Percentiles rank a stretch among this genome's conserved stretches.
Evolutionary conservation across 2,797 vertebrate genomes (phyloP).

Genomic region (Typhlichthys subterraneus): DNA sequence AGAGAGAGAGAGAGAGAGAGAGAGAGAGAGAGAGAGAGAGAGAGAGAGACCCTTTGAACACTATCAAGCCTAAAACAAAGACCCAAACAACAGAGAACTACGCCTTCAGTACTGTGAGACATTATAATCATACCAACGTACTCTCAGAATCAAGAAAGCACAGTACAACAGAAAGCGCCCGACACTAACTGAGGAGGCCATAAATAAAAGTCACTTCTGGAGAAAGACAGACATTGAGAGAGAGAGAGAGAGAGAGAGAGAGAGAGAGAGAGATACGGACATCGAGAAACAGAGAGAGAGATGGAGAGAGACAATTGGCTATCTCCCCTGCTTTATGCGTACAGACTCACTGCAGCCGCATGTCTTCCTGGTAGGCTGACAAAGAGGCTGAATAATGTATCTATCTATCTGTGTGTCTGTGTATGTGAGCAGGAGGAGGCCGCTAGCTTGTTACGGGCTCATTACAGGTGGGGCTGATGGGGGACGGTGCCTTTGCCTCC

Average conservation of each 20-base stretch:
- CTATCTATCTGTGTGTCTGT: slow-evolving; percentile 59
- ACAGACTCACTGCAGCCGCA: slow-evolving; percentile 56
- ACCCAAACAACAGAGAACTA: not conserved
- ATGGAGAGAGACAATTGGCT: slow-evolving; percentile 28
- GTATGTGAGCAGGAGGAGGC: slow-evolving; percentile 58
- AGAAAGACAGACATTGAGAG: not conserved
- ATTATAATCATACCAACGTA: slow-evolving; percentile 8
- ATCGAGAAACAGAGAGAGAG: slow-evolving; percentile 17
- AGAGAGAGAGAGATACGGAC: not conserved
- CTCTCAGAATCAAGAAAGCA: slow-evolving; percentile 15
- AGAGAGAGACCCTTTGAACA: not conserved
- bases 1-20: not conserved
- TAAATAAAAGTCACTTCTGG: slow-evolving; percentile 10
- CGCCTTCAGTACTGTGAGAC: slow-evolving; percentile 1
- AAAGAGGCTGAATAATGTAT: slow-evolving; percentile 76
- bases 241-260: not conserved
- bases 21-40: slow-evolving; percentile 2
- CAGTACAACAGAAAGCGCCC: slow-evolving; percentile 11
- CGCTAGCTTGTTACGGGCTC: slow-evolving; percentile 75
- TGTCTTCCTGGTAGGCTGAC: slow-evolving; percentile 67
- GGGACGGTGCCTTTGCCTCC: slow-evolving; percentile 61
- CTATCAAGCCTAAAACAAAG: not conserved
- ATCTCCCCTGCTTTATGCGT: slow-evolving; percentile 37
- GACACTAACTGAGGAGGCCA: slow-evolving; percentile 9
- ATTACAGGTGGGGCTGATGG: slow-evolving; percentile 78